Base-by-base conservation (phyloP, 2,113 vertebrate genomes). In the Centropristis striata region DNA sequence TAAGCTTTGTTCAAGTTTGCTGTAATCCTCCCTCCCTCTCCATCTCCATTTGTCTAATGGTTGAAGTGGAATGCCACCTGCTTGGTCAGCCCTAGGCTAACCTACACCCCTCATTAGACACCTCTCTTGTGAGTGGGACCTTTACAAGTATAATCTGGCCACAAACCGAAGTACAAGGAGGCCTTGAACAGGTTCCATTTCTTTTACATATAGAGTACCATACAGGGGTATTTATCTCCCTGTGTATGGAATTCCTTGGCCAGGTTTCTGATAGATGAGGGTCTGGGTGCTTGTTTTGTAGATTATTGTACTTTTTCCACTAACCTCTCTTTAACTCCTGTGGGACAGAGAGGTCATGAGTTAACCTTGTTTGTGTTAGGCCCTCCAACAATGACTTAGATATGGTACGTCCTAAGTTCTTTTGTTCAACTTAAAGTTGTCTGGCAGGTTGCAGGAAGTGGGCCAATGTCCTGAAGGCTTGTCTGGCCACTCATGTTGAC, bases 11-110 rank as follows among this genome's bases (percentile, higher is more conserved):
- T 68, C 49, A 41, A 68, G 67, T 75, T 63, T 32, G 39, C 54
- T 53, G 15, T 74, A 71, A 77, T 75, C 55, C 39, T 44, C 16
- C 28, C 28, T 27, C 12, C 36, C 28, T 10, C 71, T 58, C 64
- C 28, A 21, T 37, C 44, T 64, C 46, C n/a, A 5, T 82, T 76
- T 68, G 54, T 77, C 60, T 78, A 36, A 64, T 82, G 63, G 71
- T 76, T 71, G 37, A 82, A 51, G 50, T 79, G 76, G 73, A 87
- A 82, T 67, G 0, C 69, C 80, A 78, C 83, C 75, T 83, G 54
- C 81, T 78, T 61, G 10, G 20, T 68, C 61, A 53, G 80, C 70
- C 86, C 41, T 4, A 37, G 76, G 86, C 78, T 41, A 44, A 67
- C 27, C 44, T 15, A 18, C 61, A 54, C 37, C 44, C 39, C 25